A percentile compares a stretch with the other conserved stretches of the same genome.
Conservation (phyloP, 2,797 vertebrate genomes). For the Crenuchus spilurus region DNA sequence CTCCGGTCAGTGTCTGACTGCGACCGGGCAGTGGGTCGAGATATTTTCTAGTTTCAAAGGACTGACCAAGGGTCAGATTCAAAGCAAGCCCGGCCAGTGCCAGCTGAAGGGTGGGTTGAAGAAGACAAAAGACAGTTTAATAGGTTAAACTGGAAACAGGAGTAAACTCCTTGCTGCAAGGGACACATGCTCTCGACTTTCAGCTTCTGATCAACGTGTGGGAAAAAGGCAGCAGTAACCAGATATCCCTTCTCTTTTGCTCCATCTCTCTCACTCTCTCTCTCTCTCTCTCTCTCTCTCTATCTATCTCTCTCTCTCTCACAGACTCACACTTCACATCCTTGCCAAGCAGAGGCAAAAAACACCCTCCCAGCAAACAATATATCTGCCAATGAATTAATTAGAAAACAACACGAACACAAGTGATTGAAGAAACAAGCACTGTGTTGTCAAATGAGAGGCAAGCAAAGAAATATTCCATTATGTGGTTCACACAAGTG, state of each 20-base stretch:
- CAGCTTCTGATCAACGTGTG: conserved; percentile 81
- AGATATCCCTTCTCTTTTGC: conserved; percentile 66
- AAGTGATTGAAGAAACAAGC: conserved; percentile 53
- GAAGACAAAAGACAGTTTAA: conserved; percentile 83
- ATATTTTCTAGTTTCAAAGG: conserved; percentile 71
- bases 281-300: conserved; percentile 42
- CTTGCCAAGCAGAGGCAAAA: conserved; percentile 27
- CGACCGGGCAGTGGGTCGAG: conserved; percentile 44
- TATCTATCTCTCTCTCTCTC: conserved; percentile 25
- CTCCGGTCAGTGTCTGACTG: conserved; percentile 66
- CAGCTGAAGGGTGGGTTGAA: conserved; percentile 50
- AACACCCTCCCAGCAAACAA: conserved; percentile 33
- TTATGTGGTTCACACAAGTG: conserved; percentile 65
- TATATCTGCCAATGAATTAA: conserved; percentile 49
- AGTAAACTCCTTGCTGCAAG: conserved; percentile 79
- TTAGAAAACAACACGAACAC: conserved; percentile 59
- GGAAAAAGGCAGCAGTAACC: conserved; percentile 77
- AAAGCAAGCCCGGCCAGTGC: conserved; percentile 70
- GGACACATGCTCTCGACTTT: conserved; percentile 80
- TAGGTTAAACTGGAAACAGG: conserved; percentile 79
- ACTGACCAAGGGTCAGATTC: conserved; percentile 80
- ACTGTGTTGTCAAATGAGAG: conserved; percentile 55
- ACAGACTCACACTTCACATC: not conserved
- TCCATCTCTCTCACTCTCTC: conserved; percentile 37
- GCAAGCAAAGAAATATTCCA: conserved; percentile 45